These are phyloP conservation scores for Archaeoteleia sp. DNA, from an alignment of 2,888 invertebrate species.

Conservation along the genomic window DNA sequence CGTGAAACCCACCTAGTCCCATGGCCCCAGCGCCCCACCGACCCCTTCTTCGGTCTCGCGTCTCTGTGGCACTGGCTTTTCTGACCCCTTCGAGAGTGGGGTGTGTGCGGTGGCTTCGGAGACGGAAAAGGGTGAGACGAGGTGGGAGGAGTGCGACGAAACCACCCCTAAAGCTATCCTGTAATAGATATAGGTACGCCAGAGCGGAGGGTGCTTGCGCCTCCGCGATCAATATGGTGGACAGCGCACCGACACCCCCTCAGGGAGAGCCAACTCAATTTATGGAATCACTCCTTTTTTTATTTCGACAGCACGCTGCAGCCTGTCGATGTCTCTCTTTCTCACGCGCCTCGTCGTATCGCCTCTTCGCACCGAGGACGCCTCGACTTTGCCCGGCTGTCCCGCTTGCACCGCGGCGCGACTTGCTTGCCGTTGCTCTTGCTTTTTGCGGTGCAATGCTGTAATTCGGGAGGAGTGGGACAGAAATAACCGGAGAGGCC, in stretches of 20 bases:
- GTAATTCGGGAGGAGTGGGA: no score
- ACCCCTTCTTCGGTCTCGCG: conserved; percentile 30
- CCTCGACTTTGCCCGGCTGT: no score
- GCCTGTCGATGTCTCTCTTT: conserved; percentile 19
- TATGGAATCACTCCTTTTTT: conserved; percentile 56
- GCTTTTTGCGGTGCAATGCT: no score
- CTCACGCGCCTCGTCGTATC: no score
- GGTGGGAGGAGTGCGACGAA: conserved; percentile 58
- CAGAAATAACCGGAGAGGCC: no score
- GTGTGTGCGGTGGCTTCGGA: conserved; percentile 26
- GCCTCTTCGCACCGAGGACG: no score
- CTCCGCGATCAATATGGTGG: conserved; percentile 75
- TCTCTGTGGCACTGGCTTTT: conserved; percentile 53
- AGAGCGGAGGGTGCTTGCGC: conserved; percentile 60
- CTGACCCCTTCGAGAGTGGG: conserved; percentile 36
- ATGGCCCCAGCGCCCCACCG: conserved; percentile 43
- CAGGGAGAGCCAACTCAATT: conserved; percentile 66
- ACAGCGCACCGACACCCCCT: conserved; percentile 70
- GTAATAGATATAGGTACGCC: conserved; percentile 61
- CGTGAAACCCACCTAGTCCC: no score
- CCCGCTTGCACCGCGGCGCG: no score
- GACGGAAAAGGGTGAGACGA: conserved; percentile 44
- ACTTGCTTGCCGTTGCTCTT: no score
- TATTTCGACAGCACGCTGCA: no score
- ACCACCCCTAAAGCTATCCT: conserved; percentile 65